Base-by-base conservation (phyloP, 2,888 invertebrate species). In the Apodemia duryi region DNA sequence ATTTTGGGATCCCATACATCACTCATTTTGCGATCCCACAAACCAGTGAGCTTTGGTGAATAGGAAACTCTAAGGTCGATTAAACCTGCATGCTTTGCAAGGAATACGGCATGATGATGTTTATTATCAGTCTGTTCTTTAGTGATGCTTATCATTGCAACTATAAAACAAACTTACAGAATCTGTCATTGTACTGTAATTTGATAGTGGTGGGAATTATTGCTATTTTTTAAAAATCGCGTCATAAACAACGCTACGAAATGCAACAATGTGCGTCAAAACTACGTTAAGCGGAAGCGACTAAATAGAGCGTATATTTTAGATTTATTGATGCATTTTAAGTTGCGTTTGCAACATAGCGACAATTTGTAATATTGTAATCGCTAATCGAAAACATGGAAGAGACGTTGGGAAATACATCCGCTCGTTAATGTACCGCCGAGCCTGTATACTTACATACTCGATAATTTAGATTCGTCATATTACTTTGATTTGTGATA, bases 301-400 rank as follows among this genome's bases (percentile, higher is more conserved):
- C 29, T 29, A 54, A 57, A 32, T 57, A 57, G 57, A 57, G 57
- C 57, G 57, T 57, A 57, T 32, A 57, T 57, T 57, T 46, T 46
- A 46, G 46, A 57, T 57, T 57, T 29, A 57, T 32, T 57, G 57
- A 46, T 46, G 29, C 29, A 57, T 57, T 57, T 57, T 57, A 57
- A 46, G 6, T 46, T 46, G 46, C 6, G 29, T 6, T 57, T 57
- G 57, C 57, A 57, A 57, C 57, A 57, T 29, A 29, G 57, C 29
- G 57, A 32, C 32, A 29, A 32, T 57, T 57, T 32, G 57, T 57
- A 57, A 57, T 57, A 57, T 13, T 57, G 32, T 46, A 46, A 46
- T 57, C 57, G 57, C 29, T 46, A 46, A 46, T 57, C 57, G 57
- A 57, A 57, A 57, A 32, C 32, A 57, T 57, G 29, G 11, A 57